Evolutionary conservation across 2,797 vertebrate genomes (phyloP).

Genomic region (Cryptoprocta ferox): DNA sequence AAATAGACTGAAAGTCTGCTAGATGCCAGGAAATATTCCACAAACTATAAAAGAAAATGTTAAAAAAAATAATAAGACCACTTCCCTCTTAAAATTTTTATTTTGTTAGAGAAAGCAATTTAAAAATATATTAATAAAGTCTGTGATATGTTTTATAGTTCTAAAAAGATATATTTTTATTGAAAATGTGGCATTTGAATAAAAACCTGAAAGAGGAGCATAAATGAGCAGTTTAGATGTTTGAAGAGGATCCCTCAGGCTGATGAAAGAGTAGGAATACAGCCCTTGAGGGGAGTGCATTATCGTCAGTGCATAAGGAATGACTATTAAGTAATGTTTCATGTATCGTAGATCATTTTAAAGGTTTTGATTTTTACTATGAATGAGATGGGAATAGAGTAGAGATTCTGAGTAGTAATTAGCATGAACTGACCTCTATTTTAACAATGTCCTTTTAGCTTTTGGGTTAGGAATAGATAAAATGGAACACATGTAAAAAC

Average conservation of each 20-base stretch:
- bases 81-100: background rate
- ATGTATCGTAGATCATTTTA: background rate
- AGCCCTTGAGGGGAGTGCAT: background rate
- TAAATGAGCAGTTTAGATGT: background rate
- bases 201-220: background rate
- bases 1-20: background rate
- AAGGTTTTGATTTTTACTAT: background rate
- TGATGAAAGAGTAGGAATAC: background rate
- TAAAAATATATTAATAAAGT: background rate
- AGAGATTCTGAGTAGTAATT: background rate
- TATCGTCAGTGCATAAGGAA: background rate
- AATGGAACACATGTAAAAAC: background rate
- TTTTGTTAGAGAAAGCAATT: background rate
- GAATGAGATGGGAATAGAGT: background rate
- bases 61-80: background rate
- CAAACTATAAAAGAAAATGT: background rate
- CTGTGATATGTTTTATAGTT: background rate
- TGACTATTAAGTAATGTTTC: background rate
- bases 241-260: background rate
- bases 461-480: background rate
- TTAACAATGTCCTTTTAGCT: background rate
- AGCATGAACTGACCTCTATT: background rate
- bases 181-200: background rate
- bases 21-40: background rate
- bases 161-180: background rate